Base-by-base conservation (phyloP, 1,140 invertebrate species). In the Drosophila sechellia region DNA sequence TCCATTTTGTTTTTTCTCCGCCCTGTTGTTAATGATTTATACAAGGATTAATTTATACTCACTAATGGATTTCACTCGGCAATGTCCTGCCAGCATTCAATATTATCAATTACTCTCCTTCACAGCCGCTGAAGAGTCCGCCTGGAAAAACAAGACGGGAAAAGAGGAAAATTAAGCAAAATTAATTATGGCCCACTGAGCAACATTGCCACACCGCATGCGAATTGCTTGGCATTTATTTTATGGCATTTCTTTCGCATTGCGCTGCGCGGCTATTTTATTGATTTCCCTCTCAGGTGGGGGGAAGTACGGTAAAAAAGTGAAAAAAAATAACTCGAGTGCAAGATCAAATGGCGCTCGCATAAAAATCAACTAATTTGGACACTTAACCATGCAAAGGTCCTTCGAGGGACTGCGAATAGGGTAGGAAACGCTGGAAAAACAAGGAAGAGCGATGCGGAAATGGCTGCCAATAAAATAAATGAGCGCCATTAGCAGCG, bases 21-120 rank as follows among this genome's bases (percentile, higher is more conserved):
- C 2, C 10, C 25, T 57, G 53, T 69, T 83, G 72, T 79, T 74
- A 89, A 89, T 89, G 77, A 79, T 79, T 87, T 77, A 89, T 84
- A 79, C 79, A 89, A 70, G 84, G 79, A 81, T 89, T 84, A 80
- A 87, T 84, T 89, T 84, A 89, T 87, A 89, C 79, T 89, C 85
- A 87, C 84, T 84, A 87, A 87, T 87, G 84, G 84, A 89, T 89
- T 87, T 80, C 76, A 57, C 63, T 74, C 43, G 58, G 52, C 75
- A 56, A 65, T 78, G 66, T 48, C 63, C 72, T 75, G 72, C 31
- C 46, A 43, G 84, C 71, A 70, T 87, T 74, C 72, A 80, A 87
- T 87, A 89, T 89, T 87, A 87, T 87, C 84, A 87, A 83, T 89
- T 87, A 89, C 79, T 85, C 55, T 40, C 57, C 45, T 56, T 27